Conservation (phyloP, 2,888 invertebrate species). For the Trissolcus brochymenae region DNA sequence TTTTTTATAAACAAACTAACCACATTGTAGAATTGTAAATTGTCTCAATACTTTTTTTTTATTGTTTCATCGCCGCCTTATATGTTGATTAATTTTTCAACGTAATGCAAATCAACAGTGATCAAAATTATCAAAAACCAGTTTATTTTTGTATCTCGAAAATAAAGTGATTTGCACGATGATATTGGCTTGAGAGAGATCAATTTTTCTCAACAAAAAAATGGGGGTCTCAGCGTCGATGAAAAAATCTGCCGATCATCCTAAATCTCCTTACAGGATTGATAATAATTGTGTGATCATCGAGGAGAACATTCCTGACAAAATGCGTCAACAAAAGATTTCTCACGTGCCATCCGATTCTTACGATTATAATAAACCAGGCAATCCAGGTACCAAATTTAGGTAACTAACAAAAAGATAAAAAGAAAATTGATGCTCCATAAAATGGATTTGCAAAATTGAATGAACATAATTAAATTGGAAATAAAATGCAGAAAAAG, state of each 20-base stretch:
- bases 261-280: not conserved
- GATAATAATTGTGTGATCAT: not conserved
- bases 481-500: not conserved
- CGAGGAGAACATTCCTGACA: not conserved
- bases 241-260: slow-evolving; percentile 7
- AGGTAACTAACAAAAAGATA: slow-evolving; percentile 27
- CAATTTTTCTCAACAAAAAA: slow-evolving; percentile 2
- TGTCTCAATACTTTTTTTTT: not conserved
- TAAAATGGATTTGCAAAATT: not conserved
- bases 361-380: slow-evolving; percentile 25
- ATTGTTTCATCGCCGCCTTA: too few relatives aligned
- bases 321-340: not conserved
- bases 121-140: too few relatives aligned
- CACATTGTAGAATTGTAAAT: slow-evolving; percentile 2
- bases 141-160: not conserved
- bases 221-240: slow-evolving; percentile 28
- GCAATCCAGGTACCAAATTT: slow-evolving; percentile 53
- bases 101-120: too few relatives aligned
- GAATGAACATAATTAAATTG: not conserved
- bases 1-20: slow-evolving; percentile 11
- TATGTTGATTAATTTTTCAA: too few relatives aligned
- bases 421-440: not conserved
- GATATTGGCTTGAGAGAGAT: not conserved
- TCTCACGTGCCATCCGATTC: not conserved
- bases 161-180: not conserved